Base-by-base conservation (phyloP, 2,888 invertebrate species). In the Eupithecia centaureata region DNA sequence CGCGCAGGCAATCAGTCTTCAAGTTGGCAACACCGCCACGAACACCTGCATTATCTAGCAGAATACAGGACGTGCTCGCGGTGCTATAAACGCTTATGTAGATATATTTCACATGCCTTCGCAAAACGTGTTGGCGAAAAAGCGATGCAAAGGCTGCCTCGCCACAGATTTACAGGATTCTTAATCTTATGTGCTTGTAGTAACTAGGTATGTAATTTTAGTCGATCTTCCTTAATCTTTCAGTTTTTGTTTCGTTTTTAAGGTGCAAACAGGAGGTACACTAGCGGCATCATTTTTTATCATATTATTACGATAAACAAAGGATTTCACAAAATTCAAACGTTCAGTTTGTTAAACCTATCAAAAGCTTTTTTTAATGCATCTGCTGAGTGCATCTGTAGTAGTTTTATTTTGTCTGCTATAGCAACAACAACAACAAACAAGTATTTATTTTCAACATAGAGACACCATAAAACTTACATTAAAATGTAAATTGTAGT, bases 1-100 rank as follows among this genome's bases (percentile, higher is more conserved):
- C 47, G 51, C 52, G 12, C 52, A 38, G 13, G 57, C 25, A 54
- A 65, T 68, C 61, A 64, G 58, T 68, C 65, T 65, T 65, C 61
- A 61, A 68, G 68, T 65, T 65, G 61, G n/a, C 27, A 56, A 30
- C 28, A 57, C 38, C 56, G 57, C 52, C 30, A 25, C 61, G 52
- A 62, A 63, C 33, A 61, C 59, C 54, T 65, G 51, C 32, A 68
- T 58, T 62, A 65, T 58, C 27, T 54, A 42, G 35, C 32, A 52
- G 22, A 38, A 62, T 65, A 47, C 32, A 30, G 27, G 54, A 60
- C 59, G 59, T 59, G 61, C 42, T 62, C 61, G 58, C 38, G 27
- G 28, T 28, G 67, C 47, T 47, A 3, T 47, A 52, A 66, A 67
- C 35, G 51, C 28, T 35, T 56, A 27, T 27, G 15, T 27, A 27